Percentiles rank a stretch among this genome's conserved stretches.
Conservation (phyloP, 1,140 invertebrate species). For the Grapholita molesta region DNA sequence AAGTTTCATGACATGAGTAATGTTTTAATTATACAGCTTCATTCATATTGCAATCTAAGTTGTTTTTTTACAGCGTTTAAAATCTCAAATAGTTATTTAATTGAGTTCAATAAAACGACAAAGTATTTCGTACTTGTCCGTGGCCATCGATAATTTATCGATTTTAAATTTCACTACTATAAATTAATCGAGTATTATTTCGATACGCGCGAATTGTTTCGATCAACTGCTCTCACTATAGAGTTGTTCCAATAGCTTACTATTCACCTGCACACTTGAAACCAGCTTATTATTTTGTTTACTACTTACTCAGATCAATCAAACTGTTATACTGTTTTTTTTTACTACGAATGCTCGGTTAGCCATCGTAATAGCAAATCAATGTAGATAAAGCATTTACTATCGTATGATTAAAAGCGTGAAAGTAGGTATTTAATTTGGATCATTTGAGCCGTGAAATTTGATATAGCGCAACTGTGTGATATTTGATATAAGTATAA, state of each 20-base stretch:
- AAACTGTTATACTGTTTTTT: too few species aligned
- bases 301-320: too few species aligned
- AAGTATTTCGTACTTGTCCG: not conserved
- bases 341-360: not conserved
- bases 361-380: not conserved
- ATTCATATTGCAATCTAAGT: not conserved
- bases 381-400: not conserved
- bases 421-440: not conserved
- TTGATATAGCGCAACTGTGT: not conserved
- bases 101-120: not conserved
- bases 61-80: not conserved
- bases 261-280: not conserved
- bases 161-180: not conserved
- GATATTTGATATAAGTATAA: not conserved
- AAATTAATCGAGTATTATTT: not conserved
- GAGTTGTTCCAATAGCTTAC: not conserved
- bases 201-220: slow-evolving; percentile 1
- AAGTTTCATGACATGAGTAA: not conserved
- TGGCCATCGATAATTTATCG: not conserved
- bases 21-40: not conserved
- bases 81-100: not conserved
- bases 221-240: slow-evolving; percentile 2
- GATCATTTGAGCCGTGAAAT: not conserved
- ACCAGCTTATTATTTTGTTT: too few species aligned
- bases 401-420: not conserved